Percentiles rank a stretch among this genome's conserved stretches.
Conservation (phyloP, 1,140 invertebrate species). For the Scaptomyza montana region DNA sequence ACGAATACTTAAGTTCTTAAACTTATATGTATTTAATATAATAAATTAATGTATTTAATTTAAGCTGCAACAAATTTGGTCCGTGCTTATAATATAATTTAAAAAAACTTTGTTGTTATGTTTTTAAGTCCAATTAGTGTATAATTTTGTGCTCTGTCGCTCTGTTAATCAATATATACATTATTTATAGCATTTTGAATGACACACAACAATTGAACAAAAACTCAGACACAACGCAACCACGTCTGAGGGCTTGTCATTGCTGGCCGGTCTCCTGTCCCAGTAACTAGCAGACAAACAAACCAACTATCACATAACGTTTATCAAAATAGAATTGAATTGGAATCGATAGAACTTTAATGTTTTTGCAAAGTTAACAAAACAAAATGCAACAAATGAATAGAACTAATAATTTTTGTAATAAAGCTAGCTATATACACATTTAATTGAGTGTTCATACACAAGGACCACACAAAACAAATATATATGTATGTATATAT, state of each 20-base stretch:
- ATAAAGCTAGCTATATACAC: slow-evolving; percentile 34
- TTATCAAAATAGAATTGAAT: slow-evolving; percentile 20
- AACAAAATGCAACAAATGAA: slow-evolving; percentile 43
- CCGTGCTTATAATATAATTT: slow-evolving; percentile 24
- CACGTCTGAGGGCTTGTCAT: slow-evolving; percentile 12
- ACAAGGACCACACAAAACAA: slow-evolving; percentile 12
- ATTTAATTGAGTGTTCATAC: slow-evolving; percentile 32
- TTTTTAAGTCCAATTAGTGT: slow-evolving; percentile 66
- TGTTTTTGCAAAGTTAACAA: slow-evolving; percentile 16
- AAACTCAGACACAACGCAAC: background rate
- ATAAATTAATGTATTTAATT: background rate
- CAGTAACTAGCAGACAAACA: slow-evolving; percentile 2
- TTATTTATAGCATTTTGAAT: slow-evolving; percentile 9
- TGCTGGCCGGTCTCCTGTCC: slow-evolving; percentile 1
- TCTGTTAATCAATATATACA: slow-evolving; percentile 7
- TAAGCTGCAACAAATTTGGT: slow-evolving; percentile 4
- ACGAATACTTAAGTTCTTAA: too few species aligned
- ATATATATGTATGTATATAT: slow-evolving; percentile 3
- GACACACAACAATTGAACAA: background rate
- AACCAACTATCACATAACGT: background rate
- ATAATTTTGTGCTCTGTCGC: slow-evolving; percentile 31
- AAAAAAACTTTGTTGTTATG: slow-evolving; percentile 67
- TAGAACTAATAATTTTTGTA: slow-evolving; percentile 43
- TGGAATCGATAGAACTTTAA: slow-evolving; percentile 14
- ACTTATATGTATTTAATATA: background rate